Conservation (phyloP, 1,140 invertebrate species). For the Caenorhabditis elegans region WBcel235 BX284603.4:11727001-11727500, state of each 20-base stretch:
- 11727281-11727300: not conserved
- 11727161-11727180: not conserved
- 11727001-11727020: no score
- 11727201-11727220: not conserved
- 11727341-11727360: not conserved
- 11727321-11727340: not conserved
- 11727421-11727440: no score
- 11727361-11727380: no score
- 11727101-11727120: conserved; percentile 6
- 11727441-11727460: no score
- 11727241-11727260: conserved; percentile 14
- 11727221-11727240: conserved; percentile 21
- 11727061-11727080: no score
- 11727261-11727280: not conserved
- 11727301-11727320: conserved; percentile 4
- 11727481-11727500: no score
- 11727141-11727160: not conserved
- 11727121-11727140: not conserved
- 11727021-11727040: no score
- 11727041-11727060: no score
- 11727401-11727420: no score
- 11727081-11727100: no score
- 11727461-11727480: no score
- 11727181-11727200: conserved; percentile 1
- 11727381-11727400: no score